Base-by-base conservation (phyloP, 2,888 invertebrate genomes). In the Drosophila phalerata region DNA sequence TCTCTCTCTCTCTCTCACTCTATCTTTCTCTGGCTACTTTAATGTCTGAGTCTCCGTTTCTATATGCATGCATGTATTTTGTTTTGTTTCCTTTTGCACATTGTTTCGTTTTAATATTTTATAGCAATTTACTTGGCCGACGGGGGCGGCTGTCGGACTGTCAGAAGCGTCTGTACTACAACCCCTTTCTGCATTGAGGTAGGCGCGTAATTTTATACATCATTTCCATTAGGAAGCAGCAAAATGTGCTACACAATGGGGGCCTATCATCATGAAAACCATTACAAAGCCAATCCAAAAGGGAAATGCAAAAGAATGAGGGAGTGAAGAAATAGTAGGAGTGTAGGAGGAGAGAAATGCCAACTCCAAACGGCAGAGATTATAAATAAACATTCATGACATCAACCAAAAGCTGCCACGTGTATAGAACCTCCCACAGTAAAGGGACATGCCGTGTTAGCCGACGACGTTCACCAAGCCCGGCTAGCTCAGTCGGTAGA, bases 401-500 rank as follows among this genome's bases (percentile, higher is more conserved):
- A 37, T 40, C 5, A 66, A 37, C 17, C 9, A 28, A 15, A 19
- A 5, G 2, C 9, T 37, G 48, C 25, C 42, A 25, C 25, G 45
- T 28, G 40, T 10, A 52, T 10, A 73, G 64, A 71, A 64, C 28
- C 30, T 3, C 13, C 5, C 11, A 11, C 10, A 38, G 34, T 72
- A 73, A 40, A 73, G 60, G 5, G 9, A 60, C 47, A 55, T 77
- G 11, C 8, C 25, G 47, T 56, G 40, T 42, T 37, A 3, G 53
- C 13, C 49, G 8, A 2, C 5, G 0, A 0, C 6, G 0, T 5
- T 0, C 34, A 71, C 25, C 15, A 38, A 42, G 85, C 85, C 85
- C 88, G 85, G 85, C 85, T 86, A 86, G 85, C 85, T 86, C 85
- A 86, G 85, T 86, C 85, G 85, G 85, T 86, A 86, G 85, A 86